Evolutionary conservation across 2,888 invertebrate species (phyloP).

Genomic region (Automeris io): DNA sequence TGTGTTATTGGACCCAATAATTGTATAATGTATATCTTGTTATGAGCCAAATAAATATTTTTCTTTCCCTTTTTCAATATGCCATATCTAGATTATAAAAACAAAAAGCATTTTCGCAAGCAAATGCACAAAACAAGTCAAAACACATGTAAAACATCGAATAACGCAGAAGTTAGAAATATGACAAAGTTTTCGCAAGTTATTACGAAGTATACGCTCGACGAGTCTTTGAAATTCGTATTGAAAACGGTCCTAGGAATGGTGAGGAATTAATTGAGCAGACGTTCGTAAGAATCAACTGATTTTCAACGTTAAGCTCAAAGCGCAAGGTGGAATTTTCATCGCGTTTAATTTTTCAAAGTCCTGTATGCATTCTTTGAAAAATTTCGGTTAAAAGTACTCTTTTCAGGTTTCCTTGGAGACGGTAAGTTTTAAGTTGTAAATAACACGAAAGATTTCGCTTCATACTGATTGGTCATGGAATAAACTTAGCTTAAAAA

Average conservation of each 20-base stretch:
- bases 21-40: no score
- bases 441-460: background rate
- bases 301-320: slow-evolving; percentile 2
- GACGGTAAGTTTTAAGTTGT: background rate
- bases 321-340: background rate
- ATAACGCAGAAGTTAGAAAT: slow-evolving; percentile 9
- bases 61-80: no score
- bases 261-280: slow-evolving; percentile 51
- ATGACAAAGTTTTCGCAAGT: slow-evolving; percentile 20
- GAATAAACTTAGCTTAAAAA: background rate
- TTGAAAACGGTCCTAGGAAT: slow-evolving; percentile 29
- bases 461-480: background rate
- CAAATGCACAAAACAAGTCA: slow-evolving; percentile 2
- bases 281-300: slow-evolving; percentile 26
- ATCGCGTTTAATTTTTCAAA: slow-evolving; percentile 1
- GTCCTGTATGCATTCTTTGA: slow-evolving; percentile 14
- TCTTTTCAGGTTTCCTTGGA: background rate
- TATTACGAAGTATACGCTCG: slow-evolving; percentile 30
- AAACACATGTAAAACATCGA: slow-evolving; percentile 6
- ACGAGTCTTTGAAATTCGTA: slow-evolving; percentile 29
- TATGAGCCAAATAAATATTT: no score
- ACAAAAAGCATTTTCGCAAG: background rate
- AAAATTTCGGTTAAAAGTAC: slow-evolving; percentile 10
- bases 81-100: background rate
- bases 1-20: no score